phyloP scores from a whole-genome alignment of 2,888 invertebrate species.

The Lasioglossum figueresi region DNA sequence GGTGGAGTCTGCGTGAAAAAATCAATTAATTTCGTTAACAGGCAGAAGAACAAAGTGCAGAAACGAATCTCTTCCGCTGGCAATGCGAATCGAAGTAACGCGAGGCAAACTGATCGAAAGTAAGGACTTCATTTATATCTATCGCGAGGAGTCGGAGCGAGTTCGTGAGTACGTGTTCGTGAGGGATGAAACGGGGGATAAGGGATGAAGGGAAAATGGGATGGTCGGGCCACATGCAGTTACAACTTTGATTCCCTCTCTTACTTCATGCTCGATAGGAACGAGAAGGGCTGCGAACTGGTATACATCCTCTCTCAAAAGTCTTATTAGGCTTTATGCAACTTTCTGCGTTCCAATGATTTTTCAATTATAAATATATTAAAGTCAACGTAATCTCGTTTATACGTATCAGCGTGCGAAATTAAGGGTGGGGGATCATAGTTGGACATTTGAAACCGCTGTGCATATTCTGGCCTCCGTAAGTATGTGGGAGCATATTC shows the following conservation, averaged over 20 bases:
- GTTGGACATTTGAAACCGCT: neutral
- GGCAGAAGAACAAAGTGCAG: neutral
- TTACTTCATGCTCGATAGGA: conserved; percentile 36
- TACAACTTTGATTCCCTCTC: conserved; percentile 74
- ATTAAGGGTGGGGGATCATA: too few species aligned
- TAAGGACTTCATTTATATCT: conserved; percentile 74
- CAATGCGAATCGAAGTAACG: neutral
- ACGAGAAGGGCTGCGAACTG: neutral
- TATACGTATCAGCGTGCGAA: neutral
- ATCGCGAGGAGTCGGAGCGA: conserved; percentile 59
- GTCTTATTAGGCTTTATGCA: neutral
- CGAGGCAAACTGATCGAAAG: conserved; percentile 50
- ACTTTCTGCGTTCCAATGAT: neutral
- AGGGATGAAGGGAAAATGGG: conserved; percentile 63
- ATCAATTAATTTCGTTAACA: conserved; percentile 8
- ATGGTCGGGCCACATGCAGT: conserved; percentile 63
- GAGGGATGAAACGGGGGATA: conserved; percentile 48
- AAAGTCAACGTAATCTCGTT: neutral
- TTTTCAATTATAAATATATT: neutral
- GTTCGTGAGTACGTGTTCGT: conserved; percentile 61
- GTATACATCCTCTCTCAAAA: conserved; percentile 3
- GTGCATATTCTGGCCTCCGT: neutral
- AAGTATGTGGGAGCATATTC: neutral
- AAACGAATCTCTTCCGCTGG: neutral
- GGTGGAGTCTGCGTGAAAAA: neutral